Percentiles rank a stretch among this genome's conserved stretches.
phyloP scores from a whole-genome alignment of 2,888 invertebrate genomes.

The Nasonovia ribisnigri region DNA sequence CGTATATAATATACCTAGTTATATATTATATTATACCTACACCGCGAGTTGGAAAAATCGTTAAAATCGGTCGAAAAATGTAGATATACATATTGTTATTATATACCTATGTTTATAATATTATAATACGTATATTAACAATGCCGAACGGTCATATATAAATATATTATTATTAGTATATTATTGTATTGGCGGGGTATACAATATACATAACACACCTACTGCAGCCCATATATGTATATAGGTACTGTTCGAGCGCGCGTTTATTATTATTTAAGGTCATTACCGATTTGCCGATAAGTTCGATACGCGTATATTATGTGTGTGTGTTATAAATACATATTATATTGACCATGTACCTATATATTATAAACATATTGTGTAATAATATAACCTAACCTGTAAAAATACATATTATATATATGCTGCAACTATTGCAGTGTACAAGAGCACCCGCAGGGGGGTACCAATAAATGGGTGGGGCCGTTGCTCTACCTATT shows the following conservation, averaged over 20 bases:
- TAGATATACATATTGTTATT: neutral
- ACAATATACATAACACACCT: neutral
- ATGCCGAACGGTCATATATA: neutral
- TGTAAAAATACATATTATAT: neutral
- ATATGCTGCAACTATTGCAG: neutral
- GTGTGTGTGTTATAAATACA: neutral
- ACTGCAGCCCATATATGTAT: neutral
- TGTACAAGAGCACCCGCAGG: neutral
- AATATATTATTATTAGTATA: neutral
- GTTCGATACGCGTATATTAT: neutral
- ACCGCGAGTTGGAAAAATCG: neutral
- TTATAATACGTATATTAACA: neutral
- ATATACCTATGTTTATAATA: neutral
- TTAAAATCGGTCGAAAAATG: neutral
- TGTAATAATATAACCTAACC: neutral
- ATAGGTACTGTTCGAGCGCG: neutral
- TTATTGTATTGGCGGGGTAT: neutral
- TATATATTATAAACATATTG: neutral
- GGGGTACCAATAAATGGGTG: too few relatives aligned
- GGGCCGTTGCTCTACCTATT: neutral
- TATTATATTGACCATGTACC: neutral
- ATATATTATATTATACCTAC: neutral
- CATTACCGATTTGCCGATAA: neutral
- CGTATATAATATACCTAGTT: neutral
- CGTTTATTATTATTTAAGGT: slow-evolving; percentile 10